These are phyloP conservation scores for Cephonodes hylas DNA, from an alignment of 2,888 invertebrate genomes.

Conservation along the genomic window DNA sequence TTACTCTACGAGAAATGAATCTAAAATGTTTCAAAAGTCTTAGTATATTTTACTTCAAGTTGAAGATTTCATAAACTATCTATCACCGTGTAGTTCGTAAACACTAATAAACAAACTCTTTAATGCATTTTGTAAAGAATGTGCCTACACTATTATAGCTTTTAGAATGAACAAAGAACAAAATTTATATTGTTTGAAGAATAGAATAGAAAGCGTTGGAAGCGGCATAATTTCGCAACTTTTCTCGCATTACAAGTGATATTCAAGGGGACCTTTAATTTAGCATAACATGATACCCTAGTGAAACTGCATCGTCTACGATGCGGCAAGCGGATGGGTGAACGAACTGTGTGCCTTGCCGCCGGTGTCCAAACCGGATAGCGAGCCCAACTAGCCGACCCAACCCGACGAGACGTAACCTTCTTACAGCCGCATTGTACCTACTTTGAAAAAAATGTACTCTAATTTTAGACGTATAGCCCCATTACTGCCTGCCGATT, in stretches of 20 bases:
- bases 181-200: neutral
- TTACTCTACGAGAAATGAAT: too few relatives aligned
- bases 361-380: constrained; percentile 72
- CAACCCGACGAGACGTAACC: constrained; percentile 35
- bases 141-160: too few relatives aligned
- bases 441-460: constrained; percentile 31
- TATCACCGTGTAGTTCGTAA: too few relatives aligned
- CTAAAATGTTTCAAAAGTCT: too few relatives aligned
- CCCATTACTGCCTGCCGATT: neutral
- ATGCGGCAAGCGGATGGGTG: constrained; percentile 61
- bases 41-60: too few relatives aligned
- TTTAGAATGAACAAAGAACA: neutral
- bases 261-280: constrained; percentile 1
- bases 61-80: too few relatives aligned
- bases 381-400: constrained; percentile 59
- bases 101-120: too few relatives aligned
- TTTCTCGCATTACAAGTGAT: neutral
- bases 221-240: neutral
- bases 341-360: constrained; percentile 63
- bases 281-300: constrained; percentile 37
- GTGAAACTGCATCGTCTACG: constrained; percentile 65
- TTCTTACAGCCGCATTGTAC: constrained; percentile 39
- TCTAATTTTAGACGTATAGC: constrained; percentile 37
- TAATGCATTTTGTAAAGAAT: too few relatives aligned
- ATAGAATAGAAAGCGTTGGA: neutral